Conservation (phyloP, 2,113 vertebrate genomes). For the Nyctibius bracteatus region DNA sequence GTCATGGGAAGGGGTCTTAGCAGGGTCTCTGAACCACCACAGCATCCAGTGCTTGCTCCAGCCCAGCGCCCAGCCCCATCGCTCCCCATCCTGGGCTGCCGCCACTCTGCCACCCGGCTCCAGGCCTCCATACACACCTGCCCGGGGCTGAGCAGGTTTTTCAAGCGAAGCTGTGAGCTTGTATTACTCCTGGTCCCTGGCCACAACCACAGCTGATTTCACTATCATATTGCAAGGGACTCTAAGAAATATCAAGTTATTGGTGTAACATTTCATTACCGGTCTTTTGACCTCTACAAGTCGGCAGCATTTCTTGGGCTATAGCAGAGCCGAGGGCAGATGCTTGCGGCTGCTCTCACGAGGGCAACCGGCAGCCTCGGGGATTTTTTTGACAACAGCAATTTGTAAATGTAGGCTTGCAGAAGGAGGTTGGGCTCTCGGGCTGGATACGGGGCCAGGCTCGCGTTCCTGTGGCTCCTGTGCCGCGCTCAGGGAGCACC, state of each 20-base stretch:
- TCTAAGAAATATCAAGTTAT: not conserved
- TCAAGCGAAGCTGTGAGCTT: not conserved
- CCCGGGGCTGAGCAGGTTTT: not conserved
- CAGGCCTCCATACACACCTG: not conserved
- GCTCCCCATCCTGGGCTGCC: not conserved
- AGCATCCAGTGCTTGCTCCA: not conserved
- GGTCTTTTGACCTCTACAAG: not conserved
- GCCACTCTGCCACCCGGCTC: not conserved
- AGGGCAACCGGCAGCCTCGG: not conserved
- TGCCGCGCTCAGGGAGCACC: not conserved
- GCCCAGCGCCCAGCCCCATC: not conserved
- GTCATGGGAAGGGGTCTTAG: not conserved
- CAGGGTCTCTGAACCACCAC: not conserved
- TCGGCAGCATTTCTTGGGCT: not conserved
- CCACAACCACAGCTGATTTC: not conserved
- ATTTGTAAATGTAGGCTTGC: not conserved
- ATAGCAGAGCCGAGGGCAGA: not conserved
- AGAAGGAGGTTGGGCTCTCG: not conserved
- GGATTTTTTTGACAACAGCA: not conserved
- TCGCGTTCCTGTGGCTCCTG: slow-evolving; percentile 13
- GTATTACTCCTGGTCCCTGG: slow-evolving; percentile 18
- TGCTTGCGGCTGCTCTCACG: not conserved
- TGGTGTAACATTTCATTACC: slow-evolving; percentile 17
- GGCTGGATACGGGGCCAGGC: not conserved
- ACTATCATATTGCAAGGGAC: slow-evolving; percentile 40